phyloP scores from a whole-genome alignment of 1,140 invertebrate species.

The Steinernema feltiae region DNA sequence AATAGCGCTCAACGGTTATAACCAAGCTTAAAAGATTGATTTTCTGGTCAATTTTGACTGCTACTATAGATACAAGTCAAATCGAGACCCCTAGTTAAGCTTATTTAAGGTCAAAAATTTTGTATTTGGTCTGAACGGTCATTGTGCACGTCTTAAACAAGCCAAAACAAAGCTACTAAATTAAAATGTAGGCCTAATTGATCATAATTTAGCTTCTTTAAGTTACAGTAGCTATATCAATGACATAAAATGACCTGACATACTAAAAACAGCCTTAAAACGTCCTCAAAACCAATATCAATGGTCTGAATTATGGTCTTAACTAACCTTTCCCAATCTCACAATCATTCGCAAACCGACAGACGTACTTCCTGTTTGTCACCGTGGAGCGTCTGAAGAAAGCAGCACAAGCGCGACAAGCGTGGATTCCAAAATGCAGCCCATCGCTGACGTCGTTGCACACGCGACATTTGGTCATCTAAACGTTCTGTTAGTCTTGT shows the following conservation, averaged over 20 bases:
- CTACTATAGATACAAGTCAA: no score
- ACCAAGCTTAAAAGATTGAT: not conserved
- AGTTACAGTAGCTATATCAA: not conserved
- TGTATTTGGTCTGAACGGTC: no score
- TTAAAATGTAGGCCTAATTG: not conserved
- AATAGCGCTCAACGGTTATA: not conserved
- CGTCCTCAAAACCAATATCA: not conserved
- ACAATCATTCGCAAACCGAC: constrained; percentile 20
- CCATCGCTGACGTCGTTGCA: constrained; percentile 20
- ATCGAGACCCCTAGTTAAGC: no score
- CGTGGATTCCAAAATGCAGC: constrained; percentile 18
- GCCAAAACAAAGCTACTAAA: not conserved
- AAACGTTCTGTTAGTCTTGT: not conserved
- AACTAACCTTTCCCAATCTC: constrained; percentile 29
- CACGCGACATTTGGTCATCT: constrained; percentile 14
- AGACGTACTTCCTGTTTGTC: constrained; percentile 12
- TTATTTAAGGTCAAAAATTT: not conserved
- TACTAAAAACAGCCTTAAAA: not conserved
- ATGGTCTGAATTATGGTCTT: not conserved
- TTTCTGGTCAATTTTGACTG: not conserved
- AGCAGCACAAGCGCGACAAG: constrained; percentile 18
- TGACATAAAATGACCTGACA: not conserved
- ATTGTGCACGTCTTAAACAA: not conserved
- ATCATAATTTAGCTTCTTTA: not conserved
- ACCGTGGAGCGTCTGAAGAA: constrained; percentile 21